These are phyloP conservation scores for Glaucopsyche alexis DNA, from an alignment of 2,888 invertebrate genomes.

Conservation along the genomic window DNA sequence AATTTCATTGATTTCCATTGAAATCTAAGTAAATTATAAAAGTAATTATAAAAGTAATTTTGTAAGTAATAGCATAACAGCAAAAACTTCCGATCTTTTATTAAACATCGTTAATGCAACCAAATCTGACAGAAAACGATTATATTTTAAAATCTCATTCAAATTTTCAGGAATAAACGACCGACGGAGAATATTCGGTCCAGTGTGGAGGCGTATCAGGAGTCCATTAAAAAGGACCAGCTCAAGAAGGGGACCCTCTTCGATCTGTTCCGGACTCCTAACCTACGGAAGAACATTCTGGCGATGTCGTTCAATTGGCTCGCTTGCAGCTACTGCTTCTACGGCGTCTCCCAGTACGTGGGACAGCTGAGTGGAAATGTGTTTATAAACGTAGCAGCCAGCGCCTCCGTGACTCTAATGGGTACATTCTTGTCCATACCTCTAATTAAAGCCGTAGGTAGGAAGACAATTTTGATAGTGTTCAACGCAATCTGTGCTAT, in stretches of 20 bases:
- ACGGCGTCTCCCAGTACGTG: conserved; percentile 91
- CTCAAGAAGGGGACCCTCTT: conserved; percentile 76
- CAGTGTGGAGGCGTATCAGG: conserved; percentile 61
- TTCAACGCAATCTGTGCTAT: conserved; percentile 82
- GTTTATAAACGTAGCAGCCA: conserved; percentile 89
- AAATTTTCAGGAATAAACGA: conserved; percentile 67
- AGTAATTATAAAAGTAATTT: too few species aligned
- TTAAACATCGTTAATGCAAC: too few species aligned
- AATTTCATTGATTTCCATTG: conserved; percentile 43
- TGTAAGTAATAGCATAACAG: too few species aligned
- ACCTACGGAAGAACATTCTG: conserved; percentile 84
- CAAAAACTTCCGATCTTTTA: too few species aligned
- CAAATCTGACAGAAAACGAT: too few species aligned
- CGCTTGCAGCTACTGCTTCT: conserved; percentile 87
- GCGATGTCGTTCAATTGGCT: conserved; percentile 89
- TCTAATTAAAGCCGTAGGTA: conserved; percentile 82
- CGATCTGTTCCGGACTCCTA: conserved; percentile 86
- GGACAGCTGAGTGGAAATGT: conserved; percentile 89
- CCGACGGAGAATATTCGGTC: conserved; percentile 67
- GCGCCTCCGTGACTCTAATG: conserved; percentile 82
- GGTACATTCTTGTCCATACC: conserved; percentile 83
- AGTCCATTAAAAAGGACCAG: conserved; percentile 53
- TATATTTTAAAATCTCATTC: neutral
- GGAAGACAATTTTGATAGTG: conserved; percentile 82
- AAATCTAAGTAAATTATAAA: neutral